These are phyloP conservation scores for Odontocerum albicorne DNA, from an alignment of 2,888 invertebrate species.

Conservation along the genomic window DNA sequence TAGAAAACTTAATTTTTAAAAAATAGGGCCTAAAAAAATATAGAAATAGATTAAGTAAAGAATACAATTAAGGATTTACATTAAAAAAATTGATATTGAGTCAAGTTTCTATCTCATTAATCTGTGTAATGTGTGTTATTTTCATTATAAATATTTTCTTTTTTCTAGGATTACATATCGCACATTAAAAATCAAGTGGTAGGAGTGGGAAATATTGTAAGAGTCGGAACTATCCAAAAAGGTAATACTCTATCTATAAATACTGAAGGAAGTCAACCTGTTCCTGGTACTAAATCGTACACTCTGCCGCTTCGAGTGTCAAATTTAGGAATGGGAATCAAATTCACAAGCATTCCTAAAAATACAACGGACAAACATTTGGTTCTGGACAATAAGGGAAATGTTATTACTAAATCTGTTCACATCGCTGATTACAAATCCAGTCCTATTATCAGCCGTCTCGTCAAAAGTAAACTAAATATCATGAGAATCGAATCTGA, in stretches of 20 bases:
- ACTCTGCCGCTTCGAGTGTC: constrained; percentile 55
- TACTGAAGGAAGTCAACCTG: constrained; percentile 48
- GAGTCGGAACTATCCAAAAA: constrained; percentile 59
- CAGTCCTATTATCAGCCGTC: constrained; percentile 52
- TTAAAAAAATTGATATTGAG: no score
- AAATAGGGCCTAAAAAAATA: no score
- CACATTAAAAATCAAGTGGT: constrained; percentile 69
- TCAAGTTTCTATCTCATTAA: no score
- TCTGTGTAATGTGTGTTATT: background rate
- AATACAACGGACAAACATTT: constrained; percentile 56
- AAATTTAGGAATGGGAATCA: constrained; percentile 52
- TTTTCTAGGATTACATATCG: constrained; percentile 53
- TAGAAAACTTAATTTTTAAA: no score
- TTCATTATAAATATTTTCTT: constrained; percentile 45
- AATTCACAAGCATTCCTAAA: constrained; percentile 55
- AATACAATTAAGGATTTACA: no score
- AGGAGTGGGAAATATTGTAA: constrained; percentile 71
- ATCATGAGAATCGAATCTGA: constrained; percentile 58
- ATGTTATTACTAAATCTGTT: constrained; percentile 55
- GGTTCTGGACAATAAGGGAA: constrained; percentile 53
- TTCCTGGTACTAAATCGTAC: constrained; percentile 49
- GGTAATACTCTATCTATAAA: constrained; percentile 53
- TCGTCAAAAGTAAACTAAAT: constrained; percentile 56
- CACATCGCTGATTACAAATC: constrained; percentile 54
- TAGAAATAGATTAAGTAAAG: no score